Conservation (phyloP, 2,888 invertebrate species). For the Uloborus plumipes region DNA sequence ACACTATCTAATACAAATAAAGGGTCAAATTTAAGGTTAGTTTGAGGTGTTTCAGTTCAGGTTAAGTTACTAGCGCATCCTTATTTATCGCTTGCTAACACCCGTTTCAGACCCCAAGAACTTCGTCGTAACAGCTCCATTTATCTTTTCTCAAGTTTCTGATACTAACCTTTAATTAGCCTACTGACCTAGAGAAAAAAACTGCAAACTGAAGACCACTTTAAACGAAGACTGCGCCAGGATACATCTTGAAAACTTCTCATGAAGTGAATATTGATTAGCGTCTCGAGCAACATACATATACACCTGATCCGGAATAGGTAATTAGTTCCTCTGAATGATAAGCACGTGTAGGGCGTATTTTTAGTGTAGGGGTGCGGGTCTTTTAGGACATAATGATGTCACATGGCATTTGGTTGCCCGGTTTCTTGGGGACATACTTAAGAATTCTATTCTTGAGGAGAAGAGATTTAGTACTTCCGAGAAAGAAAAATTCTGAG, state of each 20-base stretch:
- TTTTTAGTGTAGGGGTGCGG: constrained; percentile 29
- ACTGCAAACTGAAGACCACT: no score
- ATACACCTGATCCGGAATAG: constrained; percentile 32
- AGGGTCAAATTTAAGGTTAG: no score
- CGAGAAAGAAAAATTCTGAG: no score
- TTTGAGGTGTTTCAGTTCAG: no score
- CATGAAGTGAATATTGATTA: constrained; percentile 43
- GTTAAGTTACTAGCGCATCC: no score
- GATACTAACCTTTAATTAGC: constrained; percentile 36
- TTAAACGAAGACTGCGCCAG: not conserved
- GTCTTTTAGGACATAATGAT: not conserved
- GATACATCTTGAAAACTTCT: not conserved
- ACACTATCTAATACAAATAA: no score
- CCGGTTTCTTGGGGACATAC: no score
- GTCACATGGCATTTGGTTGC: no score
- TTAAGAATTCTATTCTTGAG: no score
- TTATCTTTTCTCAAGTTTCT: not conserved
- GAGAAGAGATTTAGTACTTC: no score
- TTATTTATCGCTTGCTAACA: not conserved
- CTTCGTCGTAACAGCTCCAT: not conserved
- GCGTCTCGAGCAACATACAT: constrained; percentile 7
- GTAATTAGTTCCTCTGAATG: constrained; percentile 47
- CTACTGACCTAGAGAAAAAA: constrained; percentile 33
- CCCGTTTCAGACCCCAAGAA: not conserved
- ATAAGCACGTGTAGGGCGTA: constrained; percentile 24